Base-by-base conservation (phyloP, 2,797 vertebrate species). In the Cossypha dichroa region DNA sequence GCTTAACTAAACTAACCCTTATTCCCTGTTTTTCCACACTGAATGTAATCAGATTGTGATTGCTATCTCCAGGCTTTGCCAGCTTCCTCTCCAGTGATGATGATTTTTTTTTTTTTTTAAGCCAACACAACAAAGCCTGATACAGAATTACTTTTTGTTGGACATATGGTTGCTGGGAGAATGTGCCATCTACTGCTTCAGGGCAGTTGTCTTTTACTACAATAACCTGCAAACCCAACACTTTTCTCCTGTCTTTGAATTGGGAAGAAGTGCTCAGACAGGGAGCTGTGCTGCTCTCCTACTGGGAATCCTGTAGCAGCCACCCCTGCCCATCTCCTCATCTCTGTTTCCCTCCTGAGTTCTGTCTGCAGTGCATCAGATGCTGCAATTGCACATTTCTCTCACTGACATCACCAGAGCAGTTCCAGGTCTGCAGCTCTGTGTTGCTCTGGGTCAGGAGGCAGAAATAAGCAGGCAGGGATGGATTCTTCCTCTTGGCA, bases 21-120 rank as follows among this genome's bases (percentile, higher is more conserved):
- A 40, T 73, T 87, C 25, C 81, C 51, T 70, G 12, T 45, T 87
- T 91, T 89, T 56, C 48, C 17, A 29, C 29, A 26, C 18, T 67
- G 45, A 91, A 56, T 69, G 21, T 63, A 93, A 76, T 73, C 86
- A 73, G 46, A 73, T 76, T 82, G 43, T 76, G 88, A 85, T 91
- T 1, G 0, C 52, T 91, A 82, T 87, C 29, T 85, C 56, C 43
- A 52, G 10, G 23, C 20, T 79, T 87, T 74, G 36, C 63, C 45
- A 79, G 36, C 10, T 73, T 92, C 38, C 52, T 40, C 52, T 70
- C 55, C 40, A 63, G 48, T 0, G 1, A 66, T 40, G 55, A 66
- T 19, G 10, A 73, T 60, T 48, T 36, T 10, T 36, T 3, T 40
- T 14, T 34, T 81, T n/a, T 80, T 58, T 62, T 2, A 82, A 80